Evolutionary conservation across 2,888 invertebrate species (phyloP), one percentile per base, ranked within the genome.

Genomic region (Morpho deidamia): DNA sequence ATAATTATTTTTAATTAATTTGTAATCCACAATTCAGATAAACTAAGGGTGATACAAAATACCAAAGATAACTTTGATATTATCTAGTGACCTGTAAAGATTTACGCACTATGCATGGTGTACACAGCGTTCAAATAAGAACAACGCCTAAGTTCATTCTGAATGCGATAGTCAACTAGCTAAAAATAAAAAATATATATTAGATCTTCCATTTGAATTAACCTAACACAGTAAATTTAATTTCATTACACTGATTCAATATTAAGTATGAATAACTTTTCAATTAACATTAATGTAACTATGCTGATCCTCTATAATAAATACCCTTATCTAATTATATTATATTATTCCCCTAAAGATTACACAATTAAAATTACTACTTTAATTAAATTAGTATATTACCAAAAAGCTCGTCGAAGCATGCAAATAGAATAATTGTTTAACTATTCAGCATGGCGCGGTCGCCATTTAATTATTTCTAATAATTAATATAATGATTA

Each of bases 391-490:
- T 85, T 85, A 89, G 83, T 84, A 87, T 88, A 89, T 86, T 87
- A 84, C 88, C 87, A 83, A 87, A 88, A 90, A 90, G 90, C 90
- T 90, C 90, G 86, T 90, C 88, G 76, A 90, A 90, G 89, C 89
- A 89, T 89, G 89, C 89, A 85, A 81, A 86, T 86, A 88, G 84
- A 86, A 79, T 84, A 86, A 83, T 76, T 76, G 77, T 81, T 83
- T 83, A 73, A 82, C 86, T 88, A 88, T 77, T 79, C 80, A 81
- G 84, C 88, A 72, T 70, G 82, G 83, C 84, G 81, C 79, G 69
- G 74, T 71, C 83, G 77, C 85, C 83, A 71, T 71, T 69, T 75
- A 70, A 71, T 76, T 79, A 69, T 61, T 67, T 74, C 75, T 78
- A 82, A 72, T 81, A 81, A 78, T 74, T 70, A 69, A 78, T 79